Conservation (phyloP, 2,888 invertebrate species). For the Drosophila mayaguana region DNA sequence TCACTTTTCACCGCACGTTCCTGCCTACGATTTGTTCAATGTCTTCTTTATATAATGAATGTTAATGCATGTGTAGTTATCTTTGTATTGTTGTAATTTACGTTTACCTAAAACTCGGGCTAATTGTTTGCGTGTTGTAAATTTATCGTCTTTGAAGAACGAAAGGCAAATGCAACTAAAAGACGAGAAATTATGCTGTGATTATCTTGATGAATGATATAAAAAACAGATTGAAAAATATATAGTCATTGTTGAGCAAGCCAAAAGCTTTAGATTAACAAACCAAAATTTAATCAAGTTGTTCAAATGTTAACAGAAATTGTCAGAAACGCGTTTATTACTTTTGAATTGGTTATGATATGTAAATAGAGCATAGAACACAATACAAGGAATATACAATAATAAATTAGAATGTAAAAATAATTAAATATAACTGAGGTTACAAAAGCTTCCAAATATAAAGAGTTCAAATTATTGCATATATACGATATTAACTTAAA, state of each 20-base stretch:
- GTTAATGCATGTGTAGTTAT: constrained; percentile 62
- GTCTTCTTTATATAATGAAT: constrained; percentile 73
- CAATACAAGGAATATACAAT: constrained; percentile 43
- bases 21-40: constrained; percentile 85
- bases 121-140: constrained; percentile 36
- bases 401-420: constrained; percentile 43
- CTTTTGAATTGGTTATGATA: constrained; percentile 57
- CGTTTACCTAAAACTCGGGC: constrained; percentile 48
- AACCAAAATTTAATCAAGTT: not conserved
- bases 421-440: constrained; percentile 46
- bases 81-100: constrained; percentile 70
- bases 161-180: constrained; percentile 34
- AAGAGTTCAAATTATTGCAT: constrained; percentile 36
- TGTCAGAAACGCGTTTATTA: constrained; percentile 66
- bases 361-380: constrained; percentile 50
- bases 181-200: not conserved
- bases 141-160: constrained; percentile 29
- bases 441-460: constrained; percentile 39
- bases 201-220: not conserved
- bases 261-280: not conserved
- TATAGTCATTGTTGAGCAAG: not conserved
- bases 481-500: constrained; percentile 39
- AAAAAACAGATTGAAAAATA: not conserved
- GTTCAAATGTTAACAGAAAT: constrained; percentile 55
- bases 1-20: constrained; percentile 84